Base-by-base conservation (phyloP, 2,113 vertebrate species). In the Onychostoma macrolepis region DNA sequence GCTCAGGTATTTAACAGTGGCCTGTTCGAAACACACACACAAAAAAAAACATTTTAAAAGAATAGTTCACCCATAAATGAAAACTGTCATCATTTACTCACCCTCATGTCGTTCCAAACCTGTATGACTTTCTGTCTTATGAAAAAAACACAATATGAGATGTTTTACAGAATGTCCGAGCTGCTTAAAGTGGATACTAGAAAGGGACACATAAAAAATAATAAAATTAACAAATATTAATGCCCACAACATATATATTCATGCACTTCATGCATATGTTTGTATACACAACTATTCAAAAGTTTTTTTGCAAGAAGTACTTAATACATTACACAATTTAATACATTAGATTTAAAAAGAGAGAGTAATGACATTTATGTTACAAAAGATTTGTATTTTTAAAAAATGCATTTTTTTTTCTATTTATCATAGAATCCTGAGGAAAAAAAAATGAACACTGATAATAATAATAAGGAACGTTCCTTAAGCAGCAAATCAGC, bases 1-100 rank as follows among this genome's bases (percentile, higher is more conserved):
- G 63, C 56, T 61, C 56, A 61, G 2, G 24, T 61, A 61, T 61
- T 61, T 61, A 61, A n/a, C 56, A 61, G 24, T n/a, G 24, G 24
- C 9, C 56, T 61, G 56, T 24, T 56, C 21, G 17, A 56, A 56
- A n/a, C n/a, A n/a, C n/a, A n/a, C 33, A 61, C 10, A 61, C 8
- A 80, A 58, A 74, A n/a, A n/a, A n/a, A n/a, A n/a, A n/a, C n/a
- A 12, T 36, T 80, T 79, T 79, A 79, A 80, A 38, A 12, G 21
- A 61, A 15, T 41, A 41, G 0, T 61, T 80, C 36, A 38, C 8
- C 69, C 19, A 72, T 24, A 72, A 38, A 38, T 24, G 33, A 75
- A 75, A 75, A n/a, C 2, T 3, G 10, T 58, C 21, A 36, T 61
- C 24, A 61, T 80, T 80, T 63, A 80, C 78, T 80, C 13, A 80